Conservation (phyloP, 2,113 vertebrate genomes). For the Seriola aureovittata region DNA sequence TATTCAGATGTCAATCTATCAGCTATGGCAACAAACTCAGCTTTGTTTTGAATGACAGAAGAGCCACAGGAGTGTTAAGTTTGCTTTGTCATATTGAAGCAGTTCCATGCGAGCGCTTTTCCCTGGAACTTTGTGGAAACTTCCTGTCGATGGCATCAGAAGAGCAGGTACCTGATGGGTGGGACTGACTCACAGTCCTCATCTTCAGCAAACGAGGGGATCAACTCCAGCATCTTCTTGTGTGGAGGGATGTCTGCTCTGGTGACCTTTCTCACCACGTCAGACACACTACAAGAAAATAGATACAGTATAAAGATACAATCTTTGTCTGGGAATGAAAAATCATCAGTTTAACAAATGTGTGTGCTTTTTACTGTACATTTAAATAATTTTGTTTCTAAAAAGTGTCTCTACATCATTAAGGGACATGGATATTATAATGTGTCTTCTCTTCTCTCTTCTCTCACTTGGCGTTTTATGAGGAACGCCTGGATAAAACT, state of each 20-base stretch:
- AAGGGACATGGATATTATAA: too few relatives aligned
- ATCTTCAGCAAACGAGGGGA: constrained; percentile 84
- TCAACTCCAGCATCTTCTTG: constrained; percentile 83
- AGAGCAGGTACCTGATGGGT: constrained; percentile 76
- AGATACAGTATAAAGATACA: neutral
- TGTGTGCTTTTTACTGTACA: neutral
- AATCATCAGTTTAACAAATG: neutral
- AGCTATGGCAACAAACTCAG: neutral
- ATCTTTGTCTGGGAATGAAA: neutral
- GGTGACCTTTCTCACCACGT: constrained; percentile 74
- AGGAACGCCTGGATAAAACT: neutral
- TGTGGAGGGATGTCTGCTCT: constrained; percentile 55
- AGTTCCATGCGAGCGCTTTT: neutral
- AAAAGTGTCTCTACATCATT: too few relatives aligned
- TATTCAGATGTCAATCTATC: neutral
- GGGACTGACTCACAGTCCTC: constrained; percentile 71
- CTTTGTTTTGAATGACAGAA: neutral
- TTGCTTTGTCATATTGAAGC: neutral
- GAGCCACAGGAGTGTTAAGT: neutral
- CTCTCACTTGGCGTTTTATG: neutral
- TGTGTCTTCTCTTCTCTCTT: neutral
- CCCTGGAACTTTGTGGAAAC: neutral
- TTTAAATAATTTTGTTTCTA: neutral
- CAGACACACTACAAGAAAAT: constrained; percentile 81
- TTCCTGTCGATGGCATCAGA: constrained; percentile 45